Evolutionary conservation across 2,113 vertebrate species (phyloP).

Genomic region (Macaca fascicularis): DNA sequence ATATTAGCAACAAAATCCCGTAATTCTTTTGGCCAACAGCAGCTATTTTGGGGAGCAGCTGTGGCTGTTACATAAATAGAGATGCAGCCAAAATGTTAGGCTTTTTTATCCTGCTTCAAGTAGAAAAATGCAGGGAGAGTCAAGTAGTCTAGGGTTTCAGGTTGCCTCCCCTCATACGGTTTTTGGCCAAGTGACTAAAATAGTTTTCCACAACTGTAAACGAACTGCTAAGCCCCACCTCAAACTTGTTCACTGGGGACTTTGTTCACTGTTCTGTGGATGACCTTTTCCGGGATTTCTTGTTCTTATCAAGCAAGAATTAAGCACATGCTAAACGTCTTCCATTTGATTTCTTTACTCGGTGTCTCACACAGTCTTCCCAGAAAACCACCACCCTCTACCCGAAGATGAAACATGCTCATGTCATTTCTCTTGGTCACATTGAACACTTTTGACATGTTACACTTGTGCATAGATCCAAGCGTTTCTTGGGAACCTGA

Average conservation of each 20-base stretch:
- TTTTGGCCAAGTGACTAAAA: slow-evolving; percentile 65
- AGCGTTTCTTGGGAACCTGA: neutral
- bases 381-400: neutral
- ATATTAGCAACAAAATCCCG: slow-evolving; percentile 53
- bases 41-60: slow-evolving; percentile 65
- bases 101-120: slow-evolving; percentile 49
- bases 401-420: neutral
- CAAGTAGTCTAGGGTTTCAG: slow-evolving; percentile 2
- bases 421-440: neutral
- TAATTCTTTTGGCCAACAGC: slow-evolving; percentile 50
- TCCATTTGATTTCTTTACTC: neutral
- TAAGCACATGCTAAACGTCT: neutral
- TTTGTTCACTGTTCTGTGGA: neutral
- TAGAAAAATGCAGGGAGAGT: slow-evolving; percentile 45
- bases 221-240: slow-evolving; percentile 18
- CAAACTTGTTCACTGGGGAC: neutral
- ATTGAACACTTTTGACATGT: neutral
- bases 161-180: slow-evolving; percentile 36
- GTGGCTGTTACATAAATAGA: slow-evolving; percentile 50
- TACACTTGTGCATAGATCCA: neutral
- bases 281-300: neutral
- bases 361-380: slow-evolving; percentile 27
- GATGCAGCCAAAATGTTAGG: slow-evolving; percentile 31
- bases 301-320: neutral
- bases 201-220: slow-evolving; percentile 56